These are phyloP conservation scores for Odocoileus hemionus DNA, from an alignment of 2,113 vertebrate genomes.

Conservation along the genomic window DNA sequence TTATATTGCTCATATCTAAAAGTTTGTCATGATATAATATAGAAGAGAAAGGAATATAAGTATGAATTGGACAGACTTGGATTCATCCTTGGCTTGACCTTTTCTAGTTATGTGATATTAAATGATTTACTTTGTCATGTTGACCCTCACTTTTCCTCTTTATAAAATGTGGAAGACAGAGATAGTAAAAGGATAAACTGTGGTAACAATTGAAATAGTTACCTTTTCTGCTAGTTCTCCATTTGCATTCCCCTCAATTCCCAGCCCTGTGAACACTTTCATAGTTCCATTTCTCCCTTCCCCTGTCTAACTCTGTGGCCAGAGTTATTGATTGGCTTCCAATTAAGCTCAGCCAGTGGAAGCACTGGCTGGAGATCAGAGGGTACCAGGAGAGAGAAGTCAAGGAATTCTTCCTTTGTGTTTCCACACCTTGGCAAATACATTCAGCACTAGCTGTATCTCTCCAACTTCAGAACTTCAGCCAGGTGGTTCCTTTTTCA, in stretches of 20 bases:
- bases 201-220: neutral
- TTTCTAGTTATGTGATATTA: neutral
- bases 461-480: neutral
- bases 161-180: neutral
- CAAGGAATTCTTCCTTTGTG: neutral
- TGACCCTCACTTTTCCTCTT: neutral
- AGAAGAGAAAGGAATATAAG: neutral
- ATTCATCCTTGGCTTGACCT: neutral
- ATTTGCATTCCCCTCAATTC: neutral
- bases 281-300: neutral
- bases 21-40: neutral
- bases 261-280: fast-evolving
- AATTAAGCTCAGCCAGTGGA: neutral
- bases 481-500: neutral
- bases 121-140: neutral
- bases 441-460: neutral
- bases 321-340: neutral
- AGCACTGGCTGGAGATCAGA: neutral
- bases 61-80: neutral
- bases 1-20: neutral
- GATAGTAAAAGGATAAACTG: neutral
- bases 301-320: neutral
- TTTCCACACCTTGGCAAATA: neutral
- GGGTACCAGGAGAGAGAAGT: neutral
- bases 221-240: neutral